Base-by-base conservation (phyloP, 2,888 invertebrate genomes). In the Xestia xanthographa region DNA sequence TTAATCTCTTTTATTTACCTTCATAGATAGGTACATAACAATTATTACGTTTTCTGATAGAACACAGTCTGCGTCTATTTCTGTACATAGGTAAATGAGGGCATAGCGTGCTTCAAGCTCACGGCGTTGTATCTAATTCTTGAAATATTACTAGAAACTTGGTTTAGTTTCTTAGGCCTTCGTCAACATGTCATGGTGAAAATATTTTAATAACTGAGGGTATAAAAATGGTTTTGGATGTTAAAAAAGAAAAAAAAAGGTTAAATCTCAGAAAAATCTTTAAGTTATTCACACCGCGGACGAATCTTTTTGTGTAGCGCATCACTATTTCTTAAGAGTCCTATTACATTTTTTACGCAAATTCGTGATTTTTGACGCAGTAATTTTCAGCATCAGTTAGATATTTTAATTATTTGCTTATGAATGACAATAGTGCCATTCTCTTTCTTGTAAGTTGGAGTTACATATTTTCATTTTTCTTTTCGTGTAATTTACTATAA, bases 31-130 rank as follows among this genome's bases (percentile, higher is more conserved):
- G 34, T 22, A 12, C 1, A 63, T 6, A n/a, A 41, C 41, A 41
- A 50, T 50, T 72, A 11, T n/a, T 72, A 29, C 4, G 26, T 50
- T 53, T 41, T 72, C 26, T n/a, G 41, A 26, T 29, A 29, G 26
- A 50, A 48, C 11, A 22, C 17, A 17, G 48, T 41, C n/a, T 77
- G 22, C 66, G 6, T 80, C 20, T 80, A 79, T 67, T 63, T 50
- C 3, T 34, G 48, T 56, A 65, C 48, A n/a, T n/a, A 26, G n/a
- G n/a, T 41, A 67, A 81, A 79, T 66, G 62, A 48, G 9, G 41
- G 38, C 8, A 34, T 74, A 29, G 82, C 82, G 79, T 81, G 79
- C n/a, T 60, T 5, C 14, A 22, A 66, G 50, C 17, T 41, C 17
- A 22, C 26, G 26, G 34, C n/a, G 38, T 45, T 68, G 45, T 63